Conservation (phyloP, 35 echinoderm and acorn worm genomes). For the Apostichopus japonicus region DNA sequence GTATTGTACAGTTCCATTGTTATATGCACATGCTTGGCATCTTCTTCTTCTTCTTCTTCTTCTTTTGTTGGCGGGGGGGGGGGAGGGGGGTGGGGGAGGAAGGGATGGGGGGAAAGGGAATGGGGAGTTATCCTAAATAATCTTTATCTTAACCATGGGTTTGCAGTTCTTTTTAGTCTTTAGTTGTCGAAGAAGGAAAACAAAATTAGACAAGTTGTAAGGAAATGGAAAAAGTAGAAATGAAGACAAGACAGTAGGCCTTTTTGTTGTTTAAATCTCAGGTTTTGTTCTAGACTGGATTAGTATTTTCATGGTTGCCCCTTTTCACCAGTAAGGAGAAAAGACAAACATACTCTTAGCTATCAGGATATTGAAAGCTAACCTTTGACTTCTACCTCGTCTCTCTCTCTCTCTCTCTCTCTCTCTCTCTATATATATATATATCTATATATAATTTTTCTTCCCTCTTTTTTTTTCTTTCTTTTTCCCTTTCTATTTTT, state of each 20-base stretch:
- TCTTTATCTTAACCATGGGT: too few species aligned
- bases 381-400: background rate
- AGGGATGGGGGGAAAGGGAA: too few species aligned
- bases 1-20: conserved; percentile 24
- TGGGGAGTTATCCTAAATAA: too few species aligned
- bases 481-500: background rate
- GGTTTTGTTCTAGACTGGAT: background rate
- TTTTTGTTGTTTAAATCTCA: background rate
- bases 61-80: too few species aligned
- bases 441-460: background rate
- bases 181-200: too few species aligned
- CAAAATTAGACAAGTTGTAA: background rate
- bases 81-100: too few species aligned
- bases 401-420: background rate
- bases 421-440: background rate
- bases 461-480: background rate
- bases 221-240: background rate
- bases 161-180: too few species aligned
- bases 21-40: background rate
- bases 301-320: background rate
- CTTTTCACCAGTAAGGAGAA: background rate
- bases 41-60: too few species aligned
- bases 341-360: background rate
- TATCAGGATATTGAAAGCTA: background rate
- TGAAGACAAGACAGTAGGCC: background rate